phyloP scores from a whole-genome alignment of 92 coral and sea anemone species.

The Phenganax subtilis region DNA sequence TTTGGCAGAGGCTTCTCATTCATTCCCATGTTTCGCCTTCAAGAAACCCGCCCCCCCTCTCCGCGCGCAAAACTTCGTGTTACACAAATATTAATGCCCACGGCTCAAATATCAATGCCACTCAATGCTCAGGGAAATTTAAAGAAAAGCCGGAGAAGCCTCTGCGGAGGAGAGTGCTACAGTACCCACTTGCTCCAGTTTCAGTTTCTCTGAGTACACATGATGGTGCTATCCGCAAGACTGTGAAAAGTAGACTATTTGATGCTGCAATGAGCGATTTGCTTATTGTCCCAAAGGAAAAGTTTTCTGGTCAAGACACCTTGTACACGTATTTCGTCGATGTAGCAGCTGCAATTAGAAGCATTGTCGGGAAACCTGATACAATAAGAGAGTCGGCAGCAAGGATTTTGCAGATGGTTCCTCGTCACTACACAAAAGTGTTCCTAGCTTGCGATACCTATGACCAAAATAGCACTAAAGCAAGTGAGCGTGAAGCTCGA shows the following conservation, averaged over 20 bases:
- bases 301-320: neutral
- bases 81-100: too few species aligned
- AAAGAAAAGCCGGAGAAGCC: too few species aligned
- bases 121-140: too few species aligned
- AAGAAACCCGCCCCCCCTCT: too few species aligned
- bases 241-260: constrained; percentile 10
- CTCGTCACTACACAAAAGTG: neutral
- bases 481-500: constrained; percentile 8
- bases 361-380: constrained; percentile 5
- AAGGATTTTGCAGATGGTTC: neutral
- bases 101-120: too few species aligned
- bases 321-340: neutral
- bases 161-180: too few species aligned
- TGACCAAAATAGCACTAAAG: neutral
- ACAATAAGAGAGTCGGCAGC: constrained; percentile 17
- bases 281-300: neutral
- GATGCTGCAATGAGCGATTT: constrained; percentile 16
- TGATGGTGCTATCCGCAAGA: constrained; percentile 25
- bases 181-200: constrained; percentile 15
- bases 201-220: neutral
- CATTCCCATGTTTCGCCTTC: too few species aligned
- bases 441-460: constrained; percentile 12
- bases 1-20: too few species aligned
- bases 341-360: constrained; percentile 18
- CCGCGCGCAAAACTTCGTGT: too few species aligned